Conservation (phyloP, 1,140 invertebrate genomes). For the Lithobius niger region DNA sequence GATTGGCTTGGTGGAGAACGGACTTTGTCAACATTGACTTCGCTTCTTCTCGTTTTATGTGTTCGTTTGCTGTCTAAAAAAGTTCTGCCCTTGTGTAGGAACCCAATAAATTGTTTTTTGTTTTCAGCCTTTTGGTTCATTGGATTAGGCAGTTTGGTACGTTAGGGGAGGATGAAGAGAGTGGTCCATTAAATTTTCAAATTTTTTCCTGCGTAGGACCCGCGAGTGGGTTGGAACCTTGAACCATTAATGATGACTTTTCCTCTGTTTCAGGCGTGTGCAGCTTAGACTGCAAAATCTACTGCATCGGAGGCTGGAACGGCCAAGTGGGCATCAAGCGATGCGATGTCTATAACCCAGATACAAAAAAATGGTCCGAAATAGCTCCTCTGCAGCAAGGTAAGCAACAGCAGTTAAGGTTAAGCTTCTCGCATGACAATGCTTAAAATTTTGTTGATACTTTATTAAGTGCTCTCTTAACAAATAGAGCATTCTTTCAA, state of each 20-base stretch:
- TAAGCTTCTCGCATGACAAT: too few species aligned
- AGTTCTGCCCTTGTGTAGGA: too few species aligned
- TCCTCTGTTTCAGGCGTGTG: slow-evolving; percentile 46
- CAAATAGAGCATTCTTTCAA: too few species aligned
- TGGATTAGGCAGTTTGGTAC: slow-evolving; percentile 16
- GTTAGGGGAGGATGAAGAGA: background rate
- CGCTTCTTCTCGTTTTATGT: too few species aligned
- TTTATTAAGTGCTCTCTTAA: too few species aligned
- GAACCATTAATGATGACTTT: background rate
- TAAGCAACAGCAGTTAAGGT: too few species aligned
- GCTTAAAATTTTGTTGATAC: too few species aligned
- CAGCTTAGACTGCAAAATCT: slow-evolving; percentile 49
- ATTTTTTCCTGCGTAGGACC: slow-evolving; percentile 8
- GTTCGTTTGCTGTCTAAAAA: too few species aligned
- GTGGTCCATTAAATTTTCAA: slow-evolving; percentile 7
- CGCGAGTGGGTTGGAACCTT: background rate
- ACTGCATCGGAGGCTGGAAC: slow-evolving; percentile 67
- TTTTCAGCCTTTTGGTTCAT: slow-evolving; percentile 10
- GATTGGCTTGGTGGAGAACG: too few species aligned
- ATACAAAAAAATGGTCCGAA: slow-evolving; percentile 45
- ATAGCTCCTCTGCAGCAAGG: slow-evolving; percentile 50
- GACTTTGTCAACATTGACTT: too few species aligned
- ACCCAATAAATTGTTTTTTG: too few species aligned
- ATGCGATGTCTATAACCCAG: slow-evolving; percentile 56
- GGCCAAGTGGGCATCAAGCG: slow-evolving; percentile 56